phyloP scores from a whole-genome alignment of 1,140 invertebrate species.

The Drosophila novamexicana region DNA sequence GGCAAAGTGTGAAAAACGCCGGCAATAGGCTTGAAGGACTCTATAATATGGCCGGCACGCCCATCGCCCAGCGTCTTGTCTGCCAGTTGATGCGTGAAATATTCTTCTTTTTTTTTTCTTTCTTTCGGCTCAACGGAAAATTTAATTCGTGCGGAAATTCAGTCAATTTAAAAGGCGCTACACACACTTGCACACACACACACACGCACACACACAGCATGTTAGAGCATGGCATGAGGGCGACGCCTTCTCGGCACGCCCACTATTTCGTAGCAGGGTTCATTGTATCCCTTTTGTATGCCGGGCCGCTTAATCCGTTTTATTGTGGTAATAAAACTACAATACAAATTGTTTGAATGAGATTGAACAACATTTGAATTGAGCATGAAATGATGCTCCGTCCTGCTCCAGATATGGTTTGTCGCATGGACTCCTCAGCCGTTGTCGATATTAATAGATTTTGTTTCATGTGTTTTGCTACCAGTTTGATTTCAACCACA shows the following conservation, averaged over 20 bases:
- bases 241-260: constrained; percentile 47
- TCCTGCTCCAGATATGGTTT: constrained; percentile 21
- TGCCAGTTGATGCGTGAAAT: constrained; percentile 74
- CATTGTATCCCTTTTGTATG: constrained; percentile 58
- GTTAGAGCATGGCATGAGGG: constrained; percentile 25
- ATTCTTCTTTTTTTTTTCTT: constrained; percentile 52
- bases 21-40: constrained; percentile 64
- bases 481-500: constrained; percentile 7
- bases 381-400: constrained; percentile 66
- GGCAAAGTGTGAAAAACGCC: constrained; percentile 76
- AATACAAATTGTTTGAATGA: constrained; percentile 82
- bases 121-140: constrained; percentile 42
- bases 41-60: constrained; percentile 66
- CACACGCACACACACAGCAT: constrained; percentile 20
- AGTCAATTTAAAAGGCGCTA: constrained; percentile 76
- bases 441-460: constrained; percentile 41
- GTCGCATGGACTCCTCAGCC: constrained; percentile 8
- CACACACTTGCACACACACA: constrained; percentile 17
- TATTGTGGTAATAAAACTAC: constrained; percentile 83
- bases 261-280: constrained; percentile 60
- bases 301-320: constrained; percentile 74
- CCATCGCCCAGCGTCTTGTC: constrained; percentile 52
- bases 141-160: constrained; percentile 83
- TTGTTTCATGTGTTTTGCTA: neutral
- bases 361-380: constrained; percentile 81